Conservation (phyloP, 2,113 vertebrate species). For the Leiothrix lutea region DNA sequence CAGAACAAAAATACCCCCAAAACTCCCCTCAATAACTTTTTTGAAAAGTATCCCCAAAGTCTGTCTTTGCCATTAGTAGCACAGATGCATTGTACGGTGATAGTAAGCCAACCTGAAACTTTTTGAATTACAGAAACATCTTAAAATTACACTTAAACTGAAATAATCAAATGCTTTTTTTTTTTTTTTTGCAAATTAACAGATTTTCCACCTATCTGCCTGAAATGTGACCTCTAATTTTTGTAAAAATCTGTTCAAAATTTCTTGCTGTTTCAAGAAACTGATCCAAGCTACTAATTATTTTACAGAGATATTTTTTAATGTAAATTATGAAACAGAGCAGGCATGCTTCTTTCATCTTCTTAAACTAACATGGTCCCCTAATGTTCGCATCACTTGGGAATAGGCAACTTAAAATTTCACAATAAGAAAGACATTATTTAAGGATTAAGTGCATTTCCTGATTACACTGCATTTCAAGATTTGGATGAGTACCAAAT, state of each 20-base stretch:
- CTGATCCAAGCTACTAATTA: neutral
- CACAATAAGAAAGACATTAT: neutral
- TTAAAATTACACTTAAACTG: neutral
- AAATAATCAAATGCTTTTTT: neutral
- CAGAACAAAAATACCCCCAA: neutral
- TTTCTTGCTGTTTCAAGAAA: neutral
- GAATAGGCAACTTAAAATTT: neutral
- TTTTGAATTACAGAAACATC: neutral
- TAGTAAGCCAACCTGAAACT: neutral
- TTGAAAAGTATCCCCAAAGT: neutral
- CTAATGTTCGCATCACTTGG: neutral
- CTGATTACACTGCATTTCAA: neutral
- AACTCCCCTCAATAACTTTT: neutral
- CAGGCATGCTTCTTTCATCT: neutral
- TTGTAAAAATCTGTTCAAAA: neutral
- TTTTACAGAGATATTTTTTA: neutral
- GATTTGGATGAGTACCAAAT: neutral
- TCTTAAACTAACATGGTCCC: neutral
- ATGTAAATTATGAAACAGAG: neutral
- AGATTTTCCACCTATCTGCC: neutral
- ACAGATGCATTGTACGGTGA: neutral
- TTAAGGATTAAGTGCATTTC: neutral
- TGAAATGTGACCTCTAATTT: neutral
- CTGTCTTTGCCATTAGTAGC: neutral
- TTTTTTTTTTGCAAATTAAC: neutral